Conservation (phyloP, 2,113 vertebrate species). For the Forbesichthys agassizii region DNA sequence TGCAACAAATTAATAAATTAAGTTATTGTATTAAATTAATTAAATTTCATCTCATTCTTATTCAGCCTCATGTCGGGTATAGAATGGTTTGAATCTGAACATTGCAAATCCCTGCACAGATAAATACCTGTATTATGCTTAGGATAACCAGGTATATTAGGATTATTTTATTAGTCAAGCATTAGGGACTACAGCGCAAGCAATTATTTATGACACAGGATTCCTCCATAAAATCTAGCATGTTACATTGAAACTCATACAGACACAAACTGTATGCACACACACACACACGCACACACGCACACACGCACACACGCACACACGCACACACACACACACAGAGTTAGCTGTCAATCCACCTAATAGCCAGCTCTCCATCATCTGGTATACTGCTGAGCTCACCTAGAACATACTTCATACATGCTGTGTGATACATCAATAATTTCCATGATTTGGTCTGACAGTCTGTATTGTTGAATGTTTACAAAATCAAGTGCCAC, state of each 20-base stretch:
- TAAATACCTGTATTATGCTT: background rate
- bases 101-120: too few relatives aligned
- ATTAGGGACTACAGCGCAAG: too few relatives aligned
- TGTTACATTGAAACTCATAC: background rate
- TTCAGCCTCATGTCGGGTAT: too few relatives aligned
- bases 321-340: background rate
- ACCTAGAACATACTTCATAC: background rate
- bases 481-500: too few relatives aligned
- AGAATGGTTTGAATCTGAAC: too few relatives aligned
- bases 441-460: background rate
- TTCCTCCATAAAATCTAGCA: background rate
- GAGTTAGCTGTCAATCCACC: background rate
- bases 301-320: background rate
- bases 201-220: background rate
- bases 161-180: background rate
- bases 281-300: background rate
- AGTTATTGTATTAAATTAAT: too few relatives aligned
- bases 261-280: background rate
- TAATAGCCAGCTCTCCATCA: conserved; percentile 1
- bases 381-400: background rate
- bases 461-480: background rate
- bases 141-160: background rate
- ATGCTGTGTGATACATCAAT: background rate
- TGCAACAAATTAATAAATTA: too few relatives aligned
- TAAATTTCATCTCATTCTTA: too few relatives aligned